Evolutionary conservation across 2,797 vertebrate genomes (phyloP).

Genomic region (Squalus acanthias): DNA sequence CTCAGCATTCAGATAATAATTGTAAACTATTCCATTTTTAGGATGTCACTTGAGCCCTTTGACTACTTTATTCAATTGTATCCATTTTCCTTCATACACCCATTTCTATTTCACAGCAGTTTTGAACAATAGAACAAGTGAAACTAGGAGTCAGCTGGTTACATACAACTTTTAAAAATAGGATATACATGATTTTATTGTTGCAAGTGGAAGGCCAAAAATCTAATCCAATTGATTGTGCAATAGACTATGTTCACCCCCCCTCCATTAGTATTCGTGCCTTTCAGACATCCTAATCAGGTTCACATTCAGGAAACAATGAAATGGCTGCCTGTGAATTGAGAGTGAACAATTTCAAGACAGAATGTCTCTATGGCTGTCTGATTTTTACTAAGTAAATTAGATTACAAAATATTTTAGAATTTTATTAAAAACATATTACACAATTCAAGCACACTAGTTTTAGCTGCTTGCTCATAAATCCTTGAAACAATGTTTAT

Average conservation of each 20-base stretch:
- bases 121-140: not conserved
- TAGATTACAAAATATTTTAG: not conserved
- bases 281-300: not conserved
- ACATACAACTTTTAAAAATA: not conserved
- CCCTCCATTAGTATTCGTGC: not conserved
- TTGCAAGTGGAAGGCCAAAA: not conserved
- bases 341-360: not conserved
- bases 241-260: too few species aligned
- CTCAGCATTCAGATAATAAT: constrained; percentile 6
- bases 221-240: not conserved
- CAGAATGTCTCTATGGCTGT: not conserved
- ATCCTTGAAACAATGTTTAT: not conserved
- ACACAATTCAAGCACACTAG: not conserved
- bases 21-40: not conserved
- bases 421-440: not conserved
- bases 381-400: not conserved
- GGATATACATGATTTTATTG: not conserved
- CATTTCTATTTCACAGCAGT: not conserved
- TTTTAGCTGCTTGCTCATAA: not conserved
- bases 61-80: not conserved
- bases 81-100: not conserved
- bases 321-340: not conserved
- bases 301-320: not conserved
- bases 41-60: not conserved
- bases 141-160: not conserved